phyloP scores from a whole-genome alignment of 2,888 invertebrate species.

The Xanthia icteritia region DNA sequence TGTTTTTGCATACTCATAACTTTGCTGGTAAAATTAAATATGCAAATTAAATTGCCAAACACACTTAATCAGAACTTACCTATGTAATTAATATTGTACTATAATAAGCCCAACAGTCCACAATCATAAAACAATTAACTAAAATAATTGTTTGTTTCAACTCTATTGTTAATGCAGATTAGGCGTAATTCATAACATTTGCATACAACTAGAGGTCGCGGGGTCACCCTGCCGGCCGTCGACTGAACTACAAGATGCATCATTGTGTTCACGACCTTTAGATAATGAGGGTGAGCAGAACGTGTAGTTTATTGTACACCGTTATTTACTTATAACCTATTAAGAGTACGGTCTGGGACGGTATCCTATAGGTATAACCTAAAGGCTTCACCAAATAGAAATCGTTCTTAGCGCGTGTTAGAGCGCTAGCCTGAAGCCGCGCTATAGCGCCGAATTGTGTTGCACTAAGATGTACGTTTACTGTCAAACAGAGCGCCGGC shows the following conservation, averaged over 20 bases:
- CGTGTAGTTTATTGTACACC: constrained; percentile 14
- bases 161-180: constrained; percentile 61
- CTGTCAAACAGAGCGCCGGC: no score
- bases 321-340: constrained; percentile 31
- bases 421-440: no score
- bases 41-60: no score
- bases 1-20: background rate
- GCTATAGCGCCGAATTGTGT: no score
- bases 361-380: background rate
- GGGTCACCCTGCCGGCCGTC: constrained; percentile 43
- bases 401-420: no score
- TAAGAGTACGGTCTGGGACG: background rate
- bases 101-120: background rate
- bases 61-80: background rate
- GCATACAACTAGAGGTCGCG: constrained; percentile 67
- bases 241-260: constrained; percentile 52
- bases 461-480: no score
- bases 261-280: constrained; percentile 52
- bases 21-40: no score
- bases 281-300: constrained; percentile 49
- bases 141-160: constrained; percentile 38
- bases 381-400: no score
- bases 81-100: background rate
- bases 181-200: constrained; percentile 62
- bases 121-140: constrained; percentile 36